These are phyloP conservation scores for Monarcha castaneiventris DNA, from an alignment of 2,113 vertebrate species.

Conservation along the genomic window DNA sequence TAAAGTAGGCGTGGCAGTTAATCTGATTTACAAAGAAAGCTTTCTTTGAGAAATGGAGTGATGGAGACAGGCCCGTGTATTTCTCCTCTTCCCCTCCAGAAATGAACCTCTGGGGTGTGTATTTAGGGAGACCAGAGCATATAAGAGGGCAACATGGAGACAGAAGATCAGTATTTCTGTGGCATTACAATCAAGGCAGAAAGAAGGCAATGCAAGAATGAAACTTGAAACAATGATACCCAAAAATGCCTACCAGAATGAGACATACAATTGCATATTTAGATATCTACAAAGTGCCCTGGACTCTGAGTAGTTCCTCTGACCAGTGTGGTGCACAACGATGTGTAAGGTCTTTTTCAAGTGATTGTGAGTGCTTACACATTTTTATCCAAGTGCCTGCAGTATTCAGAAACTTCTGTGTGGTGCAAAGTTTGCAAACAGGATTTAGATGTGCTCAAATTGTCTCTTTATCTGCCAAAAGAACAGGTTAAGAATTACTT, in stretches of 20 bases:
- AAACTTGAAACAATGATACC: background rate
- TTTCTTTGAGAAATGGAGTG: background rate
- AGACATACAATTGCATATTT: background rate
- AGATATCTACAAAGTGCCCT: background rate
- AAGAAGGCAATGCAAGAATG: background rate
- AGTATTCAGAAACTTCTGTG: background rate
- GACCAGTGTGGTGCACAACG: fast-evolving
- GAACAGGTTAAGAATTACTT: conserved; percentile 15
- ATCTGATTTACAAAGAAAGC: background rate
- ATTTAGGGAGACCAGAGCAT: background rate
- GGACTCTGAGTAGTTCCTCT: background rate
- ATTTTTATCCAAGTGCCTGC: background rate
- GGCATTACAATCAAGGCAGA: background rate
- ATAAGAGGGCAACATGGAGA: background rate
- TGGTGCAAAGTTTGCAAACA: background rate
- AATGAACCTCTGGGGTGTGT: background rate
- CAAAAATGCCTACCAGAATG: background rate
- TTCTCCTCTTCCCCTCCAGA: background rate
- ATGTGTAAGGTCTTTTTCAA: background rate
- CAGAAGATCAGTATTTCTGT: background rate
- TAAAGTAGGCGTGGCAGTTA: background rate
- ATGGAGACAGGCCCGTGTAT: background rate
- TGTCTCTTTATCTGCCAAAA: background rate
- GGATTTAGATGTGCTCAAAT: background rate
- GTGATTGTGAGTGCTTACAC: fast-evolving